Conservation (phyloP, 2,797 vertebrate genomes). For the Myiothlypis coronata region DNA sequence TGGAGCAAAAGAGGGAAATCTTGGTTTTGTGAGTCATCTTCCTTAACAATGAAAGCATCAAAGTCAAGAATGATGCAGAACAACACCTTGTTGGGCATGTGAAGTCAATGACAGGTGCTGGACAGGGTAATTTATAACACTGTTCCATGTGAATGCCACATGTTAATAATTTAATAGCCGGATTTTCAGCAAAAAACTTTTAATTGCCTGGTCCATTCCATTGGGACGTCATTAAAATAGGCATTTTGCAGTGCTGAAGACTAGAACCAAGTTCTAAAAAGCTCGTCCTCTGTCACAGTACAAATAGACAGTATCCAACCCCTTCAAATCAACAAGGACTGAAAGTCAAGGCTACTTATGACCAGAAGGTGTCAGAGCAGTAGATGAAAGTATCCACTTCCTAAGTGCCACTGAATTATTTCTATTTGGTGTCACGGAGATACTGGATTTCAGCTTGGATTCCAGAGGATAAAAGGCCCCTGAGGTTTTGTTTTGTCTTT, state of each 20-base stretch:
- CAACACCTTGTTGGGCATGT: background rate
- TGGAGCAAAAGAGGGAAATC: background rate
- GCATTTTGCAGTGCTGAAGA: background rate
- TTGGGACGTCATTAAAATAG: background rate
- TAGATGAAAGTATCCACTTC: background rate
- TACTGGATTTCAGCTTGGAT: background rate
- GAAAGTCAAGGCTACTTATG: conserved; percentile 11
- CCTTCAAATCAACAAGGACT: background rate
- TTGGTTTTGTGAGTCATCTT: background rate
- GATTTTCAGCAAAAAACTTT: background rate
- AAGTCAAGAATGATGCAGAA: background rate
- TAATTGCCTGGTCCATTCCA: background rate
- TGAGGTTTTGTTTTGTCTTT: background rate
- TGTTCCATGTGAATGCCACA: background rate
- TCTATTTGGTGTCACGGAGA: background rate
- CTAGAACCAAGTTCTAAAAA: background rate
- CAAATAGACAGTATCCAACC: background rate
- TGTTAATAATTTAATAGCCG: background rate
- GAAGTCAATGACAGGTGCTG: background rate
- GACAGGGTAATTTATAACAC: background rate
- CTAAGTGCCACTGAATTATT: background rate
- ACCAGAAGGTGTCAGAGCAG: conserved; percentile 1
- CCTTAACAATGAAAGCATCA: background rate
- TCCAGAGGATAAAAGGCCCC: background rate
- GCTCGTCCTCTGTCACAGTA: background rate